Evolutionary conservation across 2,113 vertebrate genomes (phyloP).

Genomic region (Pluvialis apricaria): DNA sequence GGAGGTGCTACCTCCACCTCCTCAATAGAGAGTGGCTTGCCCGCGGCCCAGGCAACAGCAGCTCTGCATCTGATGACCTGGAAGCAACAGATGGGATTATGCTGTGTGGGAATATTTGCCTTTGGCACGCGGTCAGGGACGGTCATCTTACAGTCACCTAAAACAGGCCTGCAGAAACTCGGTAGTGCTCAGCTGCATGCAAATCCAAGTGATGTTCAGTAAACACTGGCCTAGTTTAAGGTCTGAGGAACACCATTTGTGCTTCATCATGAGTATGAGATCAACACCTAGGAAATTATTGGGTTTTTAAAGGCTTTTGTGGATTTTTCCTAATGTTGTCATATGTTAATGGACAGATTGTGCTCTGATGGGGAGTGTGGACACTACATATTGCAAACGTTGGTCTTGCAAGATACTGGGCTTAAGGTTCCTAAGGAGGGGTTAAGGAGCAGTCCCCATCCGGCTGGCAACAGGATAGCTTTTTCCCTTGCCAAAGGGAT

Average conservation of each 20-base stretch:
- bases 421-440: background rate
- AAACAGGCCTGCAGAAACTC: too few species aligned
- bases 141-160: accelerated
- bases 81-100: background rate
- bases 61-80: constrained; percentile 76
- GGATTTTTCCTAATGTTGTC: background rate
- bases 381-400: background rate
- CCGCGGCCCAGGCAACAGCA: constrained; percentile 65
- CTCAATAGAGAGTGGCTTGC: constrained; percentile 61
- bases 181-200: accelerated
- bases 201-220: background rate
- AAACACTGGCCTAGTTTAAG: background rate
- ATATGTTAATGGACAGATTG: background rate
- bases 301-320: background rate
- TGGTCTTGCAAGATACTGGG: too few species aligned
- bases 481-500: background rate
- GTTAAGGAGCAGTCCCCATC: accelerated
- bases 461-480: background rate
- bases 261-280: background rate
- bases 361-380: background rate
- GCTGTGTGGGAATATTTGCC: background rate
- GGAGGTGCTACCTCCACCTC: constrained; percentile 73
- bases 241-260: background rate
- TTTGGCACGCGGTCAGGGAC: accelerated
- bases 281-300: background rate